Evolutionary conservation across 2,888 invertebrate species (phyloP), one percentile per base, ranked within the genome.

Genomic region (Xestobium rufovillosum): DNA sequence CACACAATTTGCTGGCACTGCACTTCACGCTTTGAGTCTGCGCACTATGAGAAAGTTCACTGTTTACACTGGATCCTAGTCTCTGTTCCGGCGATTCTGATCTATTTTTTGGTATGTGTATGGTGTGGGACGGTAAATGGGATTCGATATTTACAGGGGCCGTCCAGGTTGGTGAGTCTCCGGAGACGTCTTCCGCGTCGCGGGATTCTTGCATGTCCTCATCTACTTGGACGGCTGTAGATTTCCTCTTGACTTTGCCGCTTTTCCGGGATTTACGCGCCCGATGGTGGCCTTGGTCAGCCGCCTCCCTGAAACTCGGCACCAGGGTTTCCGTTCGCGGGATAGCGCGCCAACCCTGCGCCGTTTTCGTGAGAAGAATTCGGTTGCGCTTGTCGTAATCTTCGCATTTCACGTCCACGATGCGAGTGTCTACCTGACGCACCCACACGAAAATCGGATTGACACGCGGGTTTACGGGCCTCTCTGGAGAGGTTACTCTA

Each of bases 401-500:
- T 66, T 88, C 88, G 69, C 86, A 86, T 65, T 80, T 78, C 53
- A 88, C 86, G 66, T 84, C 83, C 59, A 84, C 79, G 64, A 88
- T 85, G 60, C 76, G 76, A 45, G 83, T 82, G 66, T 85, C 82
- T 52, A 76, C 76, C 63, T 84, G 83, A 59, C 82, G 80, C 44
- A 83, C 83, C 86, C 87, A 88, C 50, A 88, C 73, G 66, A 88
- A 88, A 48, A 88, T 82, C 49, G 87, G 87, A 59, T 84, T 83
- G 51, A 85, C 78, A 41, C 79, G 76, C 52, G 82, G 72, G 54
- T 67, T 68, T 59, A 71, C 61, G 35, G 74, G 65, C 52, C 63
- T 55, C 41, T 63, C 63, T 27, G 56, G 57, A 34, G 59, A 55
- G 39, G 53, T 47, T 42, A 49, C 47, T 19, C 40, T 45, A 12